Percentiles rank a stretch among this genome's conserved stretches.
phyloP scores from a whole-genome alignment of 2,888 invertebrate genomes.

The Nymphalis urticae region DNA sequence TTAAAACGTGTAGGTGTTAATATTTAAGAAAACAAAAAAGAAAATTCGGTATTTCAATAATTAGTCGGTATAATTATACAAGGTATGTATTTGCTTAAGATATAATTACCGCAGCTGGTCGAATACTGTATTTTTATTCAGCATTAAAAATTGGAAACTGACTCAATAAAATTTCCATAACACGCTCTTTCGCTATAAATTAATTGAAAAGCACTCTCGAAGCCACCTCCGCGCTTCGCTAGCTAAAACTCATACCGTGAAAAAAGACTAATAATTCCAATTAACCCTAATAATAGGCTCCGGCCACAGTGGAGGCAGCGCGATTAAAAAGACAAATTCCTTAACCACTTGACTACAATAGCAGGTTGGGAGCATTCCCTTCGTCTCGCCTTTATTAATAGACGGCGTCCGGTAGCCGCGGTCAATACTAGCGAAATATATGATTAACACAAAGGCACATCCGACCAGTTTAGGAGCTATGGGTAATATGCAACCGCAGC shows the following conservation, averaged over 20 bases:
- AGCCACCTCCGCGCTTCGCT: conserved; percentile 29
- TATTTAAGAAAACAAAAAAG: neutral
- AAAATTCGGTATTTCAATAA: neutral
- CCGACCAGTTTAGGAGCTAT: conserved; percentile 73
- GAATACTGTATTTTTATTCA: conserved; percentile 2
- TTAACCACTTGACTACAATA: conserved; percentile 77
- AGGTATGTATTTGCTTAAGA: neutral
- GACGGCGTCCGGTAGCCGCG: conserved; percentile 74
- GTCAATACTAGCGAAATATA: conserved; percentile 76
- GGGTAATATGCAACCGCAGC: conserved; percentile 46
- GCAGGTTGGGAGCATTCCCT: conserved; percentile 74
- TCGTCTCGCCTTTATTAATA: conserved; percentile 75
- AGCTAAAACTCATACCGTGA: conserved; percentile 65
- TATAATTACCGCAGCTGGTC: conserved; percentile 12
- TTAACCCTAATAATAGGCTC: conserved; percentile 80
- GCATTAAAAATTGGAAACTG: conserved; percentile 4
- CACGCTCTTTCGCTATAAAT: conserved; percentile 65
- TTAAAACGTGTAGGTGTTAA: no score
- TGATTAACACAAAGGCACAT: conserved; percentile 79
- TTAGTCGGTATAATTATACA: conserved; percentile 31
- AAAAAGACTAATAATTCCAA: conserved; percentile 79
- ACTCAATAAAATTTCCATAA: conserved; percentile 66
- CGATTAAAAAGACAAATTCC: conserved; percentile 81
- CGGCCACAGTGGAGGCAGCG: conserved; percentile 64
- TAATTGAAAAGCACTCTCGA: conserved; percentile 69